Base-by-base conservation (phyloP, 2,888 invertebrate genomes). In the Steinernema carpocapsae region DNA sequence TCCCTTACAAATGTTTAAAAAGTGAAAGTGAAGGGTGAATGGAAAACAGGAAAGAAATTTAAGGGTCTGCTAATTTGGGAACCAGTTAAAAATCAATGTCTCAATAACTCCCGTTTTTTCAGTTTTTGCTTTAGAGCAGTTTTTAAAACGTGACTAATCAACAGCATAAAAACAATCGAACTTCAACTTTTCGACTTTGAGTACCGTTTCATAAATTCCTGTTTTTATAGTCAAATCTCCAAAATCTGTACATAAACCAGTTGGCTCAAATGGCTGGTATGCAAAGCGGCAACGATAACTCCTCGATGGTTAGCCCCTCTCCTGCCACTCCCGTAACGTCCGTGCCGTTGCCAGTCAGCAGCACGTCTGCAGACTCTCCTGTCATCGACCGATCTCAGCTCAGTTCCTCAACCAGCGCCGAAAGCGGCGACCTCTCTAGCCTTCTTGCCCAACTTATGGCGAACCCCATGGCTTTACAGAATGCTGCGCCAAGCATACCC, bases 161-260 rank as follows among this genome's bases (percentile, higher is more conserved):
- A 48, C 4, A 48, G 4, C 6, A 14, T 4, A 14, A 48, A 17
- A 19, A 48, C 19, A 48, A 48, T 17, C 48, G 17, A 19, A n/a
- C 48, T 17, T 64, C 32, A 64, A 29, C 24, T 19, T 56, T 32
- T 52, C 12, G 52, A 52, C 12, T 52, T 19, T 52, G 24, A 12
- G 22, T 19, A 3, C 10, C 12, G 32, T 17, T 32, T 64, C 32
- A 64, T 29, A n/a, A 26, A 29, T 64, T 22, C 37, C 17, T 64
- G 64, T 64, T 64, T 64, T 64, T 48, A 37, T 37, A 64, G 64
- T 64, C 64, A 64, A 64, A 64, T 37, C 37, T 64, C 32, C 64
- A 64, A 64, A 64, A 64, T 26, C 37, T 64, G 64, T 64, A 64
- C 64, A 64, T 64, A 64, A 64, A 64, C 64, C 64, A 64, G 26